These are phyloP conservation scores for Bolinopsis microptera DNA, from an alignment of 37 sponge, comb jelly and placozoan genomes.

Conservation along the genomic window DNA sequence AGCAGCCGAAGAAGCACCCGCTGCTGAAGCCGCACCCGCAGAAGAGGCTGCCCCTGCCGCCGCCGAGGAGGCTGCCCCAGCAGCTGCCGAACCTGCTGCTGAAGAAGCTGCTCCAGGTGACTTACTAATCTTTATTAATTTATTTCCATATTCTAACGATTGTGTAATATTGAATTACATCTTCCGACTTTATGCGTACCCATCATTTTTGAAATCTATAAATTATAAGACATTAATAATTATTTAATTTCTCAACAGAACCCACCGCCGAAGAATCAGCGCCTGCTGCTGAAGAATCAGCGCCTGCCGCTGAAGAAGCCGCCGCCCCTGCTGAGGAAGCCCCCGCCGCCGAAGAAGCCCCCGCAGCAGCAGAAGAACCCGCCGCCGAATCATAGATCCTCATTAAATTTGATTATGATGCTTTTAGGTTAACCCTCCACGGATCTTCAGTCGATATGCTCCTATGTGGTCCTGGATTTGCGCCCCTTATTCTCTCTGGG, in stretches of 20 bases:
- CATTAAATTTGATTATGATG: not conserved
- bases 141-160: no score
- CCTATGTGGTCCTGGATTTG: not conserved
- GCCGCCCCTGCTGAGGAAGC: not conserved
- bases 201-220: no score
- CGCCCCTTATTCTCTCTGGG: not conserved
- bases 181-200: no score
- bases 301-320: slow-evolving; percentile 25
- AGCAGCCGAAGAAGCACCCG: not conserved
- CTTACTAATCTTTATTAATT: no score
- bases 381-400: slow-evolving; percentile 55
- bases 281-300: slow-evolving; percentile 26
- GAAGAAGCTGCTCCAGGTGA: not conserved
- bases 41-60: not conserved
- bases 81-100: not conserved
- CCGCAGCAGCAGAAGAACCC: slow-evolving; percentile 1
- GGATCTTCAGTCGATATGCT: not conserved
- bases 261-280: not conserved
- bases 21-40: not conserved
- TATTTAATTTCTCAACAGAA: not conserved
- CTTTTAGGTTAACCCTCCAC: not conserved
- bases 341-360: not conserved
- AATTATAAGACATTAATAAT: no score
- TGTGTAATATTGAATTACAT: no score
- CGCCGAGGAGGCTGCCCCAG: not conserved